Evolutionary conservation across 2,888 invertebrate genomes (phyloP).

Genomic region (Drosophila greeni): DNA sequence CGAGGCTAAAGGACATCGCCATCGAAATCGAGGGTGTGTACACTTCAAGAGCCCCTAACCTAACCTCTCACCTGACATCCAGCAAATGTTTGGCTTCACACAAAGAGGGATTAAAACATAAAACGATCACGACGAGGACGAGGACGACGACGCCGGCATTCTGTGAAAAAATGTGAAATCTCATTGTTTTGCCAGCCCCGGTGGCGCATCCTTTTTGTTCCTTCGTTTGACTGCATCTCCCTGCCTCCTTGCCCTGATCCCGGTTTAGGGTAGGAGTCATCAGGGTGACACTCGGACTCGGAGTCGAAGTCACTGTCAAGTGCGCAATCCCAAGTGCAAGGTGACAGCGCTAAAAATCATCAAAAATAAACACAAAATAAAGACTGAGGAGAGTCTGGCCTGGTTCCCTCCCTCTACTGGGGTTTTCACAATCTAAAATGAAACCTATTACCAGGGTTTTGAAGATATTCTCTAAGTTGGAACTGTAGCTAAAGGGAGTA

Average conservation of each 20-base stretch:
- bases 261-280: neutral
- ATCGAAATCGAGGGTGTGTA: slow-evolving; percentile 32
- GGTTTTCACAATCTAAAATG: neutral
- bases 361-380: slow-evolving; percentile 20
- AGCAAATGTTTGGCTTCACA: slow-evolving; percentile 64
- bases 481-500: neutral
- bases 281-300: neutral
- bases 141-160: slow-evolving; percentile 26
- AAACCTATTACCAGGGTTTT: neutral
- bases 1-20: neutral
- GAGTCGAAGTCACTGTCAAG: neutral
- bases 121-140: slow-evolving; percentile 46
- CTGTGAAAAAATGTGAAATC: slow-evolving; percentile 52
- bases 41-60: slow-evolving; percentile 46
- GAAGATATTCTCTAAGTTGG: neutral
- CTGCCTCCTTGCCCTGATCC: neutral
- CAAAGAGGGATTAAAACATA: slow-evolving; percentile 65
- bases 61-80: slow-evolving; percentile 39
- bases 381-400: neutral
- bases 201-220: slow-evolving; percentile 60
- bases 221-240: slow-evolving; percentile 8
- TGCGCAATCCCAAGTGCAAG: slow-evolving; percentile 23
- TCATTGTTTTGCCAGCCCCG: slow-evolving; percentile 68
- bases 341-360: slow-evolving; percentile 58
- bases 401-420: neutral